Percentiles rank a stretch among this genome's conserved stretches.
Evolutionary conservation across 2,888 invertebrate species (phyloP).

Genomic region (Polymixis flavicincta): DNA sequence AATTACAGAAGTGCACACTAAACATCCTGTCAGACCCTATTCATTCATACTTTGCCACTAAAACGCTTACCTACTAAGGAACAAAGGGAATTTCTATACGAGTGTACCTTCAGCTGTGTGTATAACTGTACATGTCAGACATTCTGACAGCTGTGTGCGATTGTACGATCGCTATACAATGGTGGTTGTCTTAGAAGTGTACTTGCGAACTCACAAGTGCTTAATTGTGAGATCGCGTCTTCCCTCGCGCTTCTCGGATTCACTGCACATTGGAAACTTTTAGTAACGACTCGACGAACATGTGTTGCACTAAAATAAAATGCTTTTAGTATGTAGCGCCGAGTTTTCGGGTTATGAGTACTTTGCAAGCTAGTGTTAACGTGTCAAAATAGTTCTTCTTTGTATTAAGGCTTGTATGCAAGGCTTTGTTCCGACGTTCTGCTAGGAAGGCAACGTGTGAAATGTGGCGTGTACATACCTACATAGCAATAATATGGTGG

Average conservation of each 20-base stretch:
- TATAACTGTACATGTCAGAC: conserved; percentile 59
- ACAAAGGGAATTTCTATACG: conserved; percentile 75
- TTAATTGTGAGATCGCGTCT: conserved; percentile 66
- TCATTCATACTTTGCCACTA: conserved; percentile 75
- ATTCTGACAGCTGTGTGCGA: conserved; percentile 69
- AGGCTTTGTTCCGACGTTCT: conserved; percentile 2
- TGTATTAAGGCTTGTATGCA: conserved; percentile 20
- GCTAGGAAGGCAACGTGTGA: neutral
- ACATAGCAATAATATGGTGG: neutral
- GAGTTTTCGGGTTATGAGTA: conserved; percentile 47
- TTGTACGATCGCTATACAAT: conserved; percentile 69
- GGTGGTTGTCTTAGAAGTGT: conserved; percentile 70
- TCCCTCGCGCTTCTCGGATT: conserved; percentile 48
- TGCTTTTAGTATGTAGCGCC: conserved; percentile 38
- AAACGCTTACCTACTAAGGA: conserved; percentile 69
- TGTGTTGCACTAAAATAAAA: conserved; percentile 60
- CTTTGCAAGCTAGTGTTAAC: conserved; percentile 26
- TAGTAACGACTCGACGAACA: conserved; percentile 46
- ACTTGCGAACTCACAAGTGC: conserved; percentile 63
- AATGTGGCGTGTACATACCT: neutral
- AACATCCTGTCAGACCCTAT: conserved; percentile 79
- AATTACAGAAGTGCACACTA: conserved; percentile 74
- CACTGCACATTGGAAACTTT: conserved; percentile 49
- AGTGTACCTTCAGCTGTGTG: conserved; percentile 66
- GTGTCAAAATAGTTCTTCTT: conserved; percentile 39